Base-by-base conservation (phyloP, 2,888 invertebrate species). In the Mythimna ferrago region DNA sequence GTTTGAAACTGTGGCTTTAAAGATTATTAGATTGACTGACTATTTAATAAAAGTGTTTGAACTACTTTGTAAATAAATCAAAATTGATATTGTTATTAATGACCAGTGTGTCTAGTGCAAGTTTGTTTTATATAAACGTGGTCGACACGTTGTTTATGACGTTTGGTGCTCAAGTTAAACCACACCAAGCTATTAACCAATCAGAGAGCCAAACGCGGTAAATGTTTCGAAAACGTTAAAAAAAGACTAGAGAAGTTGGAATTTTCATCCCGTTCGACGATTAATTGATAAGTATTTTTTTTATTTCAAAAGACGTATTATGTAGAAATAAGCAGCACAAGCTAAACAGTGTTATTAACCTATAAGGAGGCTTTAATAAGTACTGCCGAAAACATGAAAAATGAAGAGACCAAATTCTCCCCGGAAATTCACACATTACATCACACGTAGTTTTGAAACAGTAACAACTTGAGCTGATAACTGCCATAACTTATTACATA, bases 1-100 rank as follows among this genome's bases (percentile, higher is more conserved):
- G 74, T 79, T 88, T 76, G 63, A 71, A 80, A 80, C 60, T 65
- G 54, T 73, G 70, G 72, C n/a, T 26, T 68, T 65, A 63, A 44
- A 75, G 57, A 51, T 76, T 77, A 80, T 76, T 74, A 65, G n/a
- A 71, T 62, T 68, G 57, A 56, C n/a, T 68, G 57, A 56, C n/a
- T 61, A 26, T 5, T 19, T 54, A 73, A 32, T 64, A 74, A 2
- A 77, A 70, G 57, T 73, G 38, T 57, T 26, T 56, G 4, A 53
- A 60, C 6, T 66, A 35, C 1, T 53, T 67, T 58, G 11, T 32
- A 16, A 58, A 60, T 35, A 38, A 26, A 26, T 26, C 26, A 26
- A 26, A 35, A 21, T 62, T 58, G 6, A 19, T 19, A 51, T 51
- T 51, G 6, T 73, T 5, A 41, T 76, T 57, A 57, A 48, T 57